These are phyloP conservation scores for Poeciliopsis turrubarensis DNA, from an alignment of 2,113 vertebrate genomes.

Conservation along the genomic window DNA sequence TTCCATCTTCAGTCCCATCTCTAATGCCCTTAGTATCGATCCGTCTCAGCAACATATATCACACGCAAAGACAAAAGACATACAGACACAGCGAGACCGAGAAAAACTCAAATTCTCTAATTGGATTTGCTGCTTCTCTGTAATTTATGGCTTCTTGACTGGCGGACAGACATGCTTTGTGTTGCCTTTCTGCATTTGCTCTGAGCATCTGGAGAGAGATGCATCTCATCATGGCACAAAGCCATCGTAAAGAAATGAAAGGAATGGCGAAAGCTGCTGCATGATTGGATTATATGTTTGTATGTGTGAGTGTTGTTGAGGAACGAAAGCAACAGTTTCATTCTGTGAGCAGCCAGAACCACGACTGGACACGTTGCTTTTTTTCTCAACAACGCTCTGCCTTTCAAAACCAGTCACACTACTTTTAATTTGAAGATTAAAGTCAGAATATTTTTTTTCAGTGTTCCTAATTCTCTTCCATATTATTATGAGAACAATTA, in stretches of 20 bases:
- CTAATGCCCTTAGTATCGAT: slow-evolving; percentile 99
- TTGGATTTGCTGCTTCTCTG: slow-evolving; percentile 55
- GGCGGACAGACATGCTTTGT: slow-evolving; percentile 48
- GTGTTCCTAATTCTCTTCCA: too few species aligned
- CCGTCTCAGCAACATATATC: slow-evolving; percentile 64
- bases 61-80: slow-evolving; percentile 34
- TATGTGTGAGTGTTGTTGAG: too few species aligned
- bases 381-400: not conserved
- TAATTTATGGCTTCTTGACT: slow-evolving; percentile 56
- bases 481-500: too few species aligned
- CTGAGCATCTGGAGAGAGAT: slow-evolving; percentile 11
- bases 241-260: slow-evolving; percentile 43
- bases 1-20: slow-evolving; percentile 83
- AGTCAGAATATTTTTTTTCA: too few species aligned
- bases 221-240: slow-evolving; percentile 30
- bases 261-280: slow-evolving; percentile 5
- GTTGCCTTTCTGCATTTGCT: slow-evolving; percentile 61
- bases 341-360: not conserved
- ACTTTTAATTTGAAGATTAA: too few species aligned
- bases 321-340: not conserved
- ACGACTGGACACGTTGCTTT: not conserved
- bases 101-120: slow-evolving; percentile 57
- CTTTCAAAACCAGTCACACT: too few species aligned
- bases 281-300: slow-evolving; percentile 51
- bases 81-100: slow-evolving; percentile 2